These are phyloP conservation scores for Synanthedon vespiformis DNA, from an alignment of 2,888 invertebrate species.

Conservation along the genomic window DNA sequence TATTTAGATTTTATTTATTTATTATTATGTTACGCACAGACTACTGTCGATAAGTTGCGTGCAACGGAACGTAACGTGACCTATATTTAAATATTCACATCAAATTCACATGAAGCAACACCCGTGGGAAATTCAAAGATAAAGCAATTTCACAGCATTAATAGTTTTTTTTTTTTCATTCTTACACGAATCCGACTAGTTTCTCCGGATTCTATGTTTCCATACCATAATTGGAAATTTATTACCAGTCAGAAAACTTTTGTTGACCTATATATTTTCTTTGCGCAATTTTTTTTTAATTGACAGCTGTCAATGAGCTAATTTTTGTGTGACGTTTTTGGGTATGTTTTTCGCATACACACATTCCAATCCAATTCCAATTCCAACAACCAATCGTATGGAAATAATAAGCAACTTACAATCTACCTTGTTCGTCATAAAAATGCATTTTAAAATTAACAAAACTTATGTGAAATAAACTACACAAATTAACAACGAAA, in stretches of 20 bases:
- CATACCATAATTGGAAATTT: constrained; percentile 21
- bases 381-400: constrained; percentile 5
- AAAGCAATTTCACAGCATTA: constrained; percentile 32
- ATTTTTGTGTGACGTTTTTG: constrained; percentile 27
- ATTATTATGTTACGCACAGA: no score
- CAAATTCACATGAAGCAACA: constrained; percentile 45
- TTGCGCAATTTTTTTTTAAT: neutral
- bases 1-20: no score
- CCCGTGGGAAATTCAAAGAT: constrained; percentile 44
- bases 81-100: constrained; percentile 30
- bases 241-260: constrained; percentile 12
- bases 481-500: constrained; percentile 6
- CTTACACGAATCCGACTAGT: constrained; percentile 17
- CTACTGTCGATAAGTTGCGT: constrained; percentile 6
- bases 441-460: constrained; percentile 47
- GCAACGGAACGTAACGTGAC: constrained; percentile 30
- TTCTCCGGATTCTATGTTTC: constrained; percentile 33
- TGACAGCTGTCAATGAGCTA: neutral
- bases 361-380: constrained; percentile 1
- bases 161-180: constrained; percentile 37
- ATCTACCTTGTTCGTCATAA: constrained; percentile 47
- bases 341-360: no score
- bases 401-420: constrained; percentile 39
- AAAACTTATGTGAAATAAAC: constrained; percentile 51
- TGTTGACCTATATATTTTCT: neutral